A percentile compares a stretch with the other conserved stretches of the same genome.
Conservation (phyloP, 2,888 invertebrate genomes). For the Aproaerema taeniolella region DNA sequence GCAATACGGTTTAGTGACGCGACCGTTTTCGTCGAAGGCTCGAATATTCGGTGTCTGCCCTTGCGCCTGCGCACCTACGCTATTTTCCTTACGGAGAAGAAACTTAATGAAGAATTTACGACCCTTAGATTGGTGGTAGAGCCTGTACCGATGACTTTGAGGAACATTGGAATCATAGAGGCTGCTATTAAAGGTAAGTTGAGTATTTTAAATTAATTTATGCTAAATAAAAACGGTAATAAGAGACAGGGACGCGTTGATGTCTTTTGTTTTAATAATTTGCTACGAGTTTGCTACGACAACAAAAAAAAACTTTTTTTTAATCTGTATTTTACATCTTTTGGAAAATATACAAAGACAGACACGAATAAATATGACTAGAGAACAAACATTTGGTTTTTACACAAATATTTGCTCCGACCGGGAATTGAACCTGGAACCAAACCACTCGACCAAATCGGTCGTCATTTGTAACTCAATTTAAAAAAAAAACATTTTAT, state of each 20-base stretch:
- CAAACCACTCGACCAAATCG: no score
- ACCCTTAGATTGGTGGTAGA: conserved; percentile 49
- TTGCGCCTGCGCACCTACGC: conserved; percentile 53
- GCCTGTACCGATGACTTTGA: conserved; percentile 52
- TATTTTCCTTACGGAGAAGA: conserved; percentile 55
- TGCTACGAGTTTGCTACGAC: no score
- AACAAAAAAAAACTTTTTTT: no score
- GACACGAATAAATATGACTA: no score
- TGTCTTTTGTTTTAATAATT: conserved; percentile 4
- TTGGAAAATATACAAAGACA: no score
- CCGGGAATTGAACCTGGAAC: no score
- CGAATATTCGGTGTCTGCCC: conserved; percentile 38
- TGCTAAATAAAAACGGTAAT: neutral
- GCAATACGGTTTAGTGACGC: conserved; percentile 54
- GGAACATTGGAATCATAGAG: conserved; percentile 55
- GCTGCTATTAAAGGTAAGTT: conserved; percentile 60
- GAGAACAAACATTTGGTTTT: no score
- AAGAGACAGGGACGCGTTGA: conserved; percentile 4
- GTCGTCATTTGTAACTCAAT: no score
- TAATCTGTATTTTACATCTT: no score
- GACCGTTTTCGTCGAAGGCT: conserved; percentile 50
- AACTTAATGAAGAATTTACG: conserved; percentile 25
- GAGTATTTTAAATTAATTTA: neutral
- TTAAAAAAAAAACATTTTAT: no score
- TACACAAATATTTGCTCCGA: no score